Evolutionary conservation across 2,113 vertebrate genomes (phyloP), one percentile per base, ranked within the genome.

Genomic region (Lontra canadensis): DNA sequence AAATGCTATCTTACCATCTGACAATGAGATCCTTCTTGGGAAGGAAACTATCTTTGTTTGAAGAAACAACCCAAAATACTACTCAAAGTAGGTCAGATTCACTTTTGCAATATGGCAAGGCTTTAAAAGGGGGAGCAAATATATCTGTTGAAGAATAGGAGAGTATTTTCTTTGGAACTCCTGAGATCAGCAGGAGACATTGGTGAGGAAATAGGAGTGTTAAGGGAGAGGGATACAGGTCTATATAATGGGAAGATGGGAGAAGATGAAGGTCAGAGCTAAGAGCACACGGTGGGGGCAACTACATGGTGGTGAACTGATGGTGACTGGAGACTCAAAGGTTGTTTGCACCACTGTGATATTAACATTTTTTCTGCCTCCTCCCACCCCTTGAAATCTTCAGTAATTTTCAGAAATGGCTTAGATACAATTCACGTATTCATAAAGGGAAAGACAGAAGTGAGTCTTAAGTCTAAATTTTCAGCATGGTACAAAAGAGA

Each of bases 11-110:
- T 89, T 85, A 71, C 57, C 65, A 65, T 47, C 49, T 83, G 59
- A 74, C 44, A 81, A n/a, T 76, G 18, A 79, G 39, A 79, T 94
- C 86, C 21, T 26, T 94, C 42, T 49, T 63, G 63, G n/a, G 69
- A 87, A 55, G 49, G 12, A 83, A 94, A 61, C 26, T 79, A 25
- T 85, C 74, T 80, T 65, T 86, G 42, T 76, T 86, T 63, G 10
- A 49, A 65, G 25, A 96, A 90, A 84, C 90, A 93, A 87, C 49
- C 67, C 44, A 21, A 74, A 93, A 80, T 61, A 61, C 13, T 36
- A 63, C 63, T 87, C 71, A 31, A 63, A 92, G 36, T 67, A 29
- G 42, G 3, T 94, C 39, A 39, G 25, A 61, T 93, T 84, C 12
- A 52, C 23, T 83, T 94, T 87, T 90, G 59, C 13, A 94, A 44